Evolutionary conservation across 2,888 invertebrate species (phyloP).

Genomic region (Exephanes ischioxanthus): DNA sequence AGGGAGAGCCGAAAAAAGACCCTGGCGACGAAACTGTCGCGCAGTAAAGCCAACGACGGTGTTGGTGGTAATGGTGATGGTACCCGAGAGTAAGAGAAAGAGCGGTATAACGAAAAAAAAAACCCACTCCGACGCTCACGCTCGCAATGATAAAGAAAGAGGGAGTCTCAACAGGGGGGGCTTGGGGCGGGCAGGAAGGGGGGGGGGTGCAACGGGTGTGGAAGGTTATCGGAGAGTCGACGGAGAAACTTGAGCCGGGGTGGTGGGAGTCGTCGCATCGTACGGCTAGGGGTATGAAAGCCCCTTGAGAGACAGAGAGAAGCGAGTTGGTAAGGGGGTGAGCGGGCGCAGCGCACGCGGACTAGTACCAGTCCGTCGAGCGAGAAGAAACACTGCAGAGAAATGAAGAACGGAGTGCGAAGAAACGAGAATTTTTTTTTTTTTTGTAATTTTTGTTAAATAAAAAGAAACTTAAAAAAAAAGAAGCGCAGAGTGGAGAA

Average conservation of each 20-base stretch:
- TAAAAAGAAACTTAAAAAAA: slow-evolving; percentile 21
- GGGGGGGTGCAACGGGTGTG: slow-evolving; percentile 11
- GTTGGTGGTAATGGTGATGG: slow-evolving; percentile 60
- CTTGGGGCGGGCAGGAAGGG: slow-evolving; percentile 25
- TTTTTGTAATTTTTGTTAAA: neutral
- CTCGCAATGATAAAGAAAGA: slow-evolving; percentile 58
- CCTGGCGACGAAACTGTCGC: slow-evolving; percentile 61
- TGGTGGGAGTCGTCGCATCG: slow-evolving; percentile 42
- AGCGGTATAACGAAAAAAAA: slow-evolving; percentile 16
- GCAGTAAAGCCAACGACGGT: slow-evolving; percentile 63
- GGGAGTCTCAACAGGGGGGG: slow-evolving; percentile 44
- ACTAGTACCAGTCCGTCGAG: slow-evolving; percentile 29
- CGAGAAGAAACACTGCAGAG: slow-evolving; percentile 6
- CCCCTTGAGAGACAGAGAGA: slow-evolving; percentile 27
- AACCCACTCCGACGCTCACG: slow-evolving; percentile 26
- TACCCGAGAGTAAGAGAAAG: slow-evolving; percentile 50
- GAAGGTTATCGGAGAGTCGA: slow-evolving; percentile 58
- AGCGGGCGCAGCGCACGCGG: slow-evolving; percentile 52
- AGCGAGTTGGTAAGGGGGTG: slow-evolving; percentile 2
- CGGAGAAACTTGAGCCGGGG: slow-evolving; percentile 66
- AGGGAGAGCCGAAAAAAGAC: too few species aligned
- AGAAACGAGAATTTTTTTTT: slow-evolving; percentile 32
- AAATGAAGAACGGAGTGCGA: slow-evolving; percentile 42
- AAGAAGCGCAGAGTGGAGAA: neutral
- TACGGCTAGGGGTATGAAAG: slow-evolving; percentile 31